Conservation (phyloP, 2,888 invertebrate species). For the Minunthozetes semirufus region DNA sequence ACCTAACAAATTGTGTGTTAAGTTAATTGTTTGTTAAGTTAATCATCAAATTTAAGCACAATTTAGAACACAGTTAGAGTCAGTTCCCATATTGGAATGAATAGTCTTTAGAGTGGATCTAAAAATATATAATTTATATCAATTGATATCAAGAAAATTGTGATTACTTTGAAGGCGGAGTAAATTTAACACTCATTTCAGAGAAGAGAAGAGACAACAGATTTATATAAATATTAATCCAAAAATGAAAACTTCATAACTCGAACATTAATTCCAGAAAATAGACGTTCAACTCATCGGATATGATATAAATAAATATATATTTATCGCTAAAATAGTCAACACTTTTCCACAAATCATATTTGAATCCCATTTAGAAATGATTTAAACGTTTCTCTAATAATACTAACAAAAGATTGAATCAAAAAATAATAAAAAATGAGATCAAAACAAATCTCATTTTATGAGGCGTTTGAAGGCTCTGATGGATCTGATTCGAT, state of each 20-base stretch:
- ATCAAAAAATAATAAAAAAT: constrained; percentile 13
- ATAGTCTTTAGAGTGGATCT: background rate
- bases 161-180: constrained; percentile 26
- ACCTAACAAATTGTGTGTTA: background rate
- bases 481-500: constrained; percentile 1
- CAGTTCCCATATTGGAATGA: background rate
- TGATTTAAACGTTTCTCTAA: background rate
- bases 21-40: background rate
- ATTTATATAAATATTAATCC: constrained; percentile 5
- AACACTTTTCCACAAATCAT: background rate
- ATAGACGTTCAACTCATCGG: background rate
- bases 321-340: constrained; percentile 1
- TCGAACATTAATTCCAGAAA: constrained; percentile 5
- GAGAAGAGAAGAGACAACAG: constrained; percentile 22
- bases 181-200: background rate
- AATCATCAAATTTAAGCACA: constrained; percentile 23
- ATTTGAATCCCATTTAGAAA: background rate
- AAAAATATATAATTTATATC: too few species aligned
- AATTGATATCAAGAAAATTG: background rate
- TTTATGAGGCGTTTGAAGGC: constrained; percentile 28
- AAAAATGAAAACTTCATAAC: constrained; percentile 7
- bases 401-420: background rate
- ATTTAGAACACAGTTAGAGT: constrained; percentile 11
- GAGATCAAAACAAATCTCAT: constrained; percentile 23
- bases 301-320: constrained; percentile 14